Evolutionary conservation across 2,888 invertebrate species (phyloP).

Genomic region (Trichopoda pennipes): DNA sequence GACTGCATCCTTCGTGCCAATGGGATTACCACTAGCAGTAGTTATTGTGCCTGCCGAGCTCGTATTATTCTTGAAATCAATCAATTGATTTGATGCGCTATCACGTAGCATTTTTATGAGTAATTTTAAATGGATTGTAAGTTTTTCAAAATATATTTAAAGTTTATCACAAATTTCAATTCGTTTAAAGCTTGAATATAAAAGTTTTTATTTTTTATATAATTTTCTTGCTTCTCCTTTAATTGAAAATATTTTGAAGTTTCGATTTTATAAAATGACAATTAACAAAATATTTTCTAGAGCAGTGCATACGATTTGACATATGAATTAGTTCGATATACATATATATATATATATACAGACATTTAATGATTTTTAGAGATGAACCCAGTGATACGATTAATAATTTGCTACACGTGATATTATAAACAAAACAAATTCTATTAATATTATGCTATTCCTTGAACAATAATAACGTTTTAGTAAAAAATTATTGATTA

Average conservation of each 20-base stretch:
- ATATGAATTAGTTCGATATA: too few relatives aligned
- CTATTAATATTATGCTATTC: too few relatives aligned
- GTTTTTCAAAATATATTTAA: not conserved
- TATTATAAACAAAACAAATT: too few relatives aligned
- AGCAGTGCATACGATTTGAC: too few relatives aligned
- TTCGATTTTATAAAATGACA: not conserved
- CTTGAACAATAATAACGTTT: too few relatives aligned
- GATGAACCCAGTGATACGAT: too few relatives aligned
- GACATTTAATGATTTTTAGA: too few relatives aligned
- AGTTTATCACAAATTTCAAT: not conserved
- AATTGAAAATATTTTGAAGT: constrained; percentile 14
- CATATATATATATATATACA: too few relatives aligned
- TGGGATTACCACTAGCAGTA: constrained; percentile 90
- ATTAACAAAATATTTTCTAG: too few relatives aligned
- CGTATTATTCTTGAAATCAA: constrained; percentile 83
- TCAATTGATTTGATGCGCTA: constrained; percentile 84
- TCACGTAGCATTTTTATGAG: constrained; percentile 80
- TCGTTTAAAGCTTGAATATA: not conserved
- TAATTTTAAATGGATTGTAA: not conserved
- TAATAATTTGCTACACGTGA: too few relatives aligned
- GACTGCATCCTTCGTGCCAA: constrained; percentile 84
- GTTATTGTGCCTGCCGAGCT: constrained; percentile 82
- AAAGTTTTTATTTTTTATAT: not conserved
- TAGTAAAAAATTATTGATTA: too few relatives aligned
- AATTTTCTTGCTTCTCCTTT: not conserved